Conservation (phyloP, 1,140 invertebrate genomes). For the Listronotus bonariensis region DNA sequence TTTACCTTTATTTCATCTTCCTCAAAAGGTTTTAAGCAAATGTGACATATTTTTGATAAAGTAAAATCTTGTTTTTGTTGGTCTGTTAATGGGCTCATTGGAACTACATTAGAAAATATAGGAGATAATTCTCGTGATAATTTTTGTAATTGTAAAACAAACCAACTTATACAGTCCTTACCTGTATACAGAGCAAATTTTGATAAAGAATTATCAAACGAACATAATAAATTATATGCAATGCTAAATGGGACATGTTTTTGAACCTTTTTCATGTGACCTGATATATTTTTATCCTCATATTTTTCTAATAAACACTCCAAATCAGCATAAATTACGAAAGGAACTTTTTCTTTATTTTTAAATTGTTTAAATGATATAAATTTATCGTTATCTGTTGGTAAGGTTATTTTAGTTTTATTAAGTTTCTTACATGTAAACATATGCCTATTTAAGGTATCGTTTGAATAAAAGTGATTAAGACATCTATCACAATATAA, state of each 20-base stretch:
- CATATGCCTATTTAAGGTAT: constrained; percentile 33
- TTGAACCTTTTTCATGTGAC: constrained; percentile 32
- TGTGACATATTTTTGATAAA: too few relatives aligned
- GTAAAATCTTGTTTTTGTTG: too few relatives aligned
- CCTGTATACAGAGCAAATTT: constrained; percentile 44
- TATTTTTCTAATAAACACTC: constrained; percentile 43
- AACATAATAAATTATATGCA: constrained; percentile 15
- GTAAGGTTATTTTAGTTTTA: constrained; percentile 36
- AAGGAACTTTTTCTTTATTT: constrained; percentile 41
- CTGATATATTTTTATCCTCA: background rate
- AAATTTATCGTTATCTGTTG: constrained; percentile 28
- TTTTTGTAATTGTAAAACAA: constrained; percentile 33
- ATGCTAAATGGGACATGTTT: constrained; percentile 49
- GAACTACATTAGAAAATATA: constrained; percentile 32
- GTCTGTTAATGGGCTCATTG: constrained; percentile 26
- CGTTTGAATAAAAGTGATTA: constrained; percentile 36
- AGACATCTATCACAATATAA: constrained; percentile 43
- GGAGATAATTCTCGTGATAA: constrained; percentile 32
- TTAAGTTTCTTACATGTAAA: constrained; percentile 26
- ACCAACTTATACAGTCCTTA: constrained; percentile 23
- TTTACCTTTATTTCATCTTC: too few relatives aligned
- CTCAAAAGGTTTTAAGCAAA: too few relatives aligned
- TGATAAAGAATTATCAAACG: constrained; percentile 44
- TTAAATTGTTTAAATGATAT: constrained; percentile 17
- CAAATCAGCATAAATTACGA: constrained; percentile 52